Conservation (phyloP, 1,140 invertebrate species). For the Augochlora pura region DNA sequence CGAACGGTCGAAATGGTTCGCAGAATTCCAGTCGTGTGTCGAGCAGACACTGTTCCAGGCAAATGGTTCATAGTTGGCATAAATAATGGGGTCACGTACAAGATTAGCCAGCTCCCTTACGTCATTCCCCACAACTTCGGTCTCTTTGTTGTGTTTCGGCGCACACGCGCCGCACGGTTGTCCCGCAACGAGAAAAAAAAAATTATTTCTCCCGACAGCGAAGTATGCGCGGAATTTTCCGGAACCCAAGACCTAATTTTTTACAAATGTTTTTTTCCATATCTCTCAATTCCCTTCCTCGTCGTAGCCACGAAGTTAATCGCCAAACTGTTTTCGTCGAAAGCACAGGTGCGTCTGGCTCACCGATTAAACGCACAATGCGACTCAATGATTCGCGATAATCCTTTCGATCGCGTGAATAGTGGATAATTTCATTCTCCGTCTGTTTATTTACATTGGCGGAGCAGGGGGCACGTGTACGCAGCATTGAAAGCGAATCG, state of each 20-base stretch:
- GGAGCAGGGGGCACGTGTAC: no score
- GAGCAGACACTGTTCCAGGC: constrained; percentile 4
- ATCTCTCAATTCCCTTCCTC: no score
- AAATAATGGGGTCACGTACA: constrained; percentile 40
- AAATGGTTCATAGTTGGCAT: constrained; percentile 18
- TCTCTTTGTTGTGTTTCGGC: constrained; percentile 24
- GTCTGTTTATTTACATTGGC: not conserved
- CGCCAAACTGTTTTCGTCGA: no score
- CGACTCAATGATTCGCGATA: not conserved
- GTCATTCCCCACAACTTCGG: constrained; percentile 30
- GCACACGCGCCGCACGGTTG: not conserved
- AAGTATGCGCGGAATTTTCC: no score
- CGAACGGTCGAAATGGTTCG: not conserved
- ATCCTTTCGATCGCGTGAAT: not conserved
- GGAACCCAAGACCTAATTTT: no score
- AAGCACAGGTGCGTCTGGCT: no score
- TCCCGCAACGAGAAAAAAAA: not conserved
- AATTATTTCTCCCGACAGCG: no score
- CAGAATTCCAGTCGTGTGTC: constrained; percentile 14
- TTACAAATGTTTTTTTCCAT: no score
- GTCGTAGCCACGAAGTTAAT: no score
- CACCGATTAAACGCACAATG: not conserved
- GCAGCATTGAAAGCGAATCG: no score
- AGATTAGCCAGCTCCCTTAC: constrained; percentile 52
- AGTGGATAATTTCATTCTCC: not conserved